Percentiles rank a stretch among this genome's conserved stretches.
These are phyloP conservation scores for Gnathonemus echidnorhynchus DNA, from an alignment of 2,113 vertebrate species.

Conservation along the genomic window DNA sequence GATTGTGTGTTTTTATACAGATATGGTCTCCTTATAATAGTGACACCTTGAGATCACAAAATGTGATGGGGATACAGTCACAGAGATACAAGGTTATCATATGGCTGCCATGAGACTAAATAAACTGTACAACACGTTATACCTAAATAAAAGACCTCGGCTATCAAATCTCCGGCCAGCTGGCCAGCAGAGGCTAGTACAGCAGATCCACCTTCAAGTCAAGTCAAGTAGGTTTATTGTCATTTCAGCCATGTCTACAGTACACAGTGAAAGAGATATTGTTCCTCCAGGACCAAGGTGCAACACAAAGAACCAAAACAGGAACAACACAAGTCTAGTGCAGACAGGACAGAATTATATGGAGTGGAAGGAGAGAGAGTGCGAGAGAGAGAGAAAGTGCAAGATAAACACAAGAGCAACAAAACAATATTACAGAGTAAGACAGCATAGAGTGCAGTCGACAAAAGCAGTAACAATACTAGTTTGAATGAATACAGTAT, in stretches of 20 bases:
- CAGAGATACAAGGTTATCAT: not conserved
- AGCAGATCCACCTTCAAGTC: not conserved
- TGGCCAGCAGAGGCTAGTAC: not conserved
- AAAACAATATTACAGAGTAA: not conserved
- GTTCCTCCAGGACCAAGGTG: not conserved
- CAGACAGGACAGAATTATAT: not conserved
- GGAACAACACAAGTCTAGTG: not conserved
- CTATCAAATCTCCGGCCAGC: not conserved
- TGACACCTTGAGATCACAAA: not conserved
- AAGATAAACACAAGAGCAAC: not conserved
- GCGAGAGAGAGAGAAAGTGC: not conserved
- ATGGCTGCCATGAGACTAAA: not conserved
- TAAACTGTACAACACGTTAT: not conserved
- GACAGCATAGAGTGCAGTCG: not conserved
- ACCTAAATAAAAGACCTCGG: not conserved
- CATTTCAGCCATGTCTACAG: not conserved
- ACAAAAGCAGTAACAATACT: not conserved
- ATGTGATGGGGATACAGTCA: not conserved
- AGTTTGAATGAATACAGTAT: not conserved
- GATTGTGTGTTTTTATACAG: not conserved
- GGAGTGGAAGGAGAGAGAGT: not conserved
- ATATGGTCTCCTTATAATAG: not conserved
- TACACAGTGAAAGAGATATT: not conserved
- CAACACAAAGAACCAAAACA: not conserved
- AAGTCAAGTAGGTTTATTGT: not conserved